These are phyloP conservation scores for Meteorus colon DNA, from an alignment of 2,888 invertebrate species.

Conservation along the genomic window DNA sequence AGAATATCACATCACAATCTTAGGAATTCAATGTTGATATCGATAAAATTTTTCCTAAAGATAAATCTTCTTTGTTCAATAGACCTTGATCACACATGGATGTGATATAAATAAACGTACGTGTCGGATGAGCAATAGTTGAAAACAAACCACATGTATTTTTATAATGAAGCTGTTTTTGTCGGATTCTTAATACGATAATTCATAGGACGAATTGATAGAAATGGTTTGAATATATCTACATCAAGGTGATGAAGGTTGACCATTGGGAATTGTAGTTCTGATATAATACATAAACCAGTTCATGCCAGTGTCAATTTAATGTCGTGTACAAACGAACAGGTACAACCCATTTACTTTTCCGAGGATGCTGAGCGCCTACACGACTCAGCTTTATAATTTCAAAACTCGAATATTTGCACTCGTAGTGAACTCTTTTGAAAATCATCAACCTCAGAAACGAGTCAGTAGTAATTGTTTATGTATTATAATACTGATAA, in stretches of 20 bases:
- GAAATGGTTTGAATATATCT: slow-evolving; percentile 26
- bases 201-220: slow-evolving; percentile 48
- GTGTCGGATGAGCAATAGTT: too few species aligned
- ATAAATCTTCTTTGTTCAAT: too few species aligned
- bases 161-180: background rate
- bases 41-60: too few species aligned
- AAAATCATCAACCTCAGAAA: too few species aligned
- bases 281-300: slow-evolving; percentile 47
- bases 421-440: too few species aligned
- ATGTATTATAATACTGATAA: slow-evolving; percentile 7
- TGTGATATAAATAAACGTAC: too few species aligned
- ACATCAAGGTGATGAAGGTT: slow-evolving; percentile 46
- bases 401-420: too few species aligned
- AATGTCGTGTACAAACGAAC: slow-evolving; percentile 15
- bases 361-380: slow-evolving; percentile 17
- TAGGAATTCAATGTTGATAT: background rate
- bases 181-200: background rate
- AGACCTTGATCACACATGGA: too few species aligned
- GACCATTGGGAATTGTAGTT: slow-evolving; percentile 51
- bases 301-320: slow-evolving; percentile 49
- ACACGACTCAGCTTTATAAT: background rate
- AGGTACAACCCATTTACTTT: slow-evolving; percentile 30
- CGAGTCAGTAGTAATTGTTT: too few species aligned
- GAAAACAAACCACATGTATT: too few species aligned
- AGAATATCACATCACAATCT: too few species aligned